Base-by-base conservation (phyloP, 2,888 invertebrate species). In the Drosophila neotestacea region DNA sequence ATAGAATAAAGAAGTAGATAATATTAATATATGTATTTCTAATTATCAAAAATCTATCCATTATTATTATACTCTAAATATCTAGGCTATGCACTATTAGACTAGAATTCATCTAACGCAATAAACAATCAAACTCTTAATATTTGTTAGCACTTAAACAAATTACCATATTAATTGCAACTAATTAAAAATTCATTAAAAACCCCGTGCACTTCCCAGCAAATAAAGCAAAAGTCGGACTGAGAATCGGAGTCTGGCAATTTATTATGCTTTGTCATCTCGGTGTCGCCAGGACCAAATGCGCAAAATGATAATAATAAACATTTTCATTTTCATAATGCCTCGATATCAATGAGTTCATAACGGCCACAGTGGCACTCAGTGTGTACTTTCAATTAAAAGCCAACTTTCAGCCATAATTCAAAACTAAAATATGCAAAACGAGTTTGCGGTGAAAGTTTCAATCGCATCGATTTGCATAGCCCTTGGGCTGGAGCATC, bases 131-230 rank as follows among this genome's bases (percentile, higher is more conserved):
- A 22, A 11, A 48, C 5, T 46, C 30, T 48, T 39, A 61, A 70
- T 66, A 70, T 66, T 68, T 78, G 71, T 76, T 68, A 69, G 70
- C 77, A 79, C 79, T 85, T 60, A 27, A 80, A 82, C 90, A 86
- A 90, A 90, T 90, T 90, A 88, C 81, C 90, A 90, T 90, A 88
- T 90, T 90, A 90, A 90, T 90, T 90, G 80, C 78, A 76, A 83
- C 85, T 82, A 89, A 90, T 90, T 90, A 90, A 90, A 90, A 90
- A 85, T 80, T 77, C 88, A 85, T 84, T 85, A 88, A 86, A 86
- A 86, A 78, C 62, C 59, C 73, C 70, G 71, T 71, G 56, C 75
- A 69, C 34, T 55, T 63, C 60, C 32, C 38, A 48, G 27, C 4
- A 46, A 46, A 55, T 46, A 51, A 56, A 63, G 32, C 64, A n/a